A percentile compares a stretch with the other conserved stretches of the same genome.
Conservation (phyloP, 2,797 vertebrate species). For the Tenualosa thibaudeaui region DNA sequence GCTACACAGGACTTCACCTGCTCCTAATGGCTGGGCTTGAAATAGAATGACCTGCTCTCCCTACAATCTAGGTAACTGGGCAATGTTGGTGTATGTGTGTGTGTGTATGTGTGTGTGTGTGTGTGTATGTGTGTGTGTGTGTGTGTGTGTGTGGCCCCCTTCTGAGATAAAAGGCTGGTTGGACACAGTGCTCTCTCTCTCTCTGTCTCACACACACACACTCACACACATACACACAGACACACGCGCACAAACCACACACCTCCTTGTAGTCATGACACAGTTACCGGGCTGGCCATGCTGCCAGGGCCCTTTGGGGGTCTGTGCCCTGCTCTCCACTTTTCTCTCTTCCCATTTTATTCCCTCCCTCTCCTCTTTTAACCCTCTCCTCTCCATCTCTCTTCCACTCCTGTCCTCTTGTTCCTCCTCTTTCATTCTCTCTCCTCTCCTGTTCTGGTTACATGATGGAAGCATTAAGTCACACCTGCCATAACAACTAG, state of each 20-base stretch:
- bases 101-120: not conserved
- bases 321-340: not conserved
- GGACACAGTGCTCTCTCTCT: not conserved
- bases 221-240: not conserved
- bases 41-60: constrained; percentile 7
- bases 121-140: not conserved
- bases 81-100: not conserved
- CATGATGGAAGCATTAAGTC: too few species aligned
- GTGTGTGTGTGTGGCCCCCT: not conserved
- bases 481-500: too few species aligned
- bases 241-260: not conserved
- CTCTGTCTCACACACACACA: not conserved
- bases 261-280: constrained; percentile 12
- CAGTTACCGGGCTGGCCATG: constrained; percentile 4
- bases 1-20: not conserved
- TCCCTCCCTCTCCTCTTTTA: not conserved
- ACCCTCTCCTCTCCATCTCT: not conserved
- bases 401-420: too few species aligned
- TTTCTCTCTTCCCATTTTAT: not conserved
- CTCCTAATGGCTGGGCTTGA: not conserved
- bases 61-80: constrained; percentile 16
- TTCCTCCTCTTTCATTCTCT: not conserved
- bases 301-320: not conserved
- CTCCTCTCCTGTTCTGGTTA: too few species aligned
- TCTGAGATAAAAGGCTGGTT: not conserved